A percentile compares a stretch with the other conserved stretches of the same genome.
Conservation (phyloP, 2,888 invertebrate genomes). For the Tethea ocularis region DNA sequence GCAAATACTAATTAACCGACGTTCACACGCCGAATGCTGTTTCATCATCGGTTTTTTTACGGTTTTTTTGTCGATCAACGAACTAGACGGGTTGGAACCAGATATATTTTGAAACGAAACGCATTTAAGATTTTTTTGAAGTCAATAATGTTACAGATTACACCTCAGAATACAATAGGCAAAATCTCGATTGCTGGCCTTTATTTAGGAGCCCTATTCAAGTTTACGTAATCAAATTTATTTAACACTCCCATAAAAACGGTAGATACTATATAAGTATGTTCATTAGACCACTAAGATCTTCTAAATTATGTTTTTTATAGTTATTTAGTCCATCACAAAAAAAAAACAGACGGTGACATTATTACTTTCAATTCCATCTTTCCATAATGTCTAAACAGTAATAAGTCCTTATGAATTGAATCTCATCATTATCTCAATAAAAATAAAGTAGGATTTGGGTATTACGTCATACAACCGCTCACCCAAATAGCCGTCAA, state of each 20-base stretch:
- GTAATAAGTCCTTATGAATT: too few relatives aligned
- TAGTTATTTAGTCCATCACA: not conserved
- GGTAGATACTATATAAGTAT: not conserved
- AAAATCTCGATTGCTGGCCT: not conserved
- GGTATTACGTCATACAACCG: not conserved
- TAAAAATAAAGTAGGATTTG: not conserved
- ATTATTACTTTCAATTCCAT: not conserved
- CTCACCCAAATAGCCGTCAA: not conserved
- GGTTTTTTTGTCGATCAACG: constrained; percentile 26
- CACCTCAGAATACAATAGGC: not conserved
- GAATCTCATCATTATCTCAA: not conserved
- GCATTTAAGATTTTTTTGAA: not conserved
- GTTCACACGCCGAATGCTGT: constrained; percentile 30
- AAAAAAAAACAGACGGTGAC: not conserved
- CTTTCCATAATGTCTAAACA: too few relatives aligned
- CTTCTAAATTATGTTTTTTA: not conserved
- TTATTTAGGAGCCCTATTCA: not conserved
- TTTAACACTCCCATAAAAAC: not conserved
- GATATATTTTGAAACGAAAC: constrained; percentile 12
- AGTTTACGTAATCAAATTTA: not conserved
- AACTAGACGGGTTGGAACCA: constrained; percentile 29
- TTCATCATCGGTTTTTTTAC: constrained; percentile 32
- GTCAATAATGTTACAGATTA: not conserved
- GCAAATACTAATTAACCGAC: constrained; percentile 45
- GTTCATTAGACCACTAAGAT: not conserved